phyloP scores from a whole-genome alignment of 2,888 invertebrate species.

The Trypoxylon attenuatum region DNA sequence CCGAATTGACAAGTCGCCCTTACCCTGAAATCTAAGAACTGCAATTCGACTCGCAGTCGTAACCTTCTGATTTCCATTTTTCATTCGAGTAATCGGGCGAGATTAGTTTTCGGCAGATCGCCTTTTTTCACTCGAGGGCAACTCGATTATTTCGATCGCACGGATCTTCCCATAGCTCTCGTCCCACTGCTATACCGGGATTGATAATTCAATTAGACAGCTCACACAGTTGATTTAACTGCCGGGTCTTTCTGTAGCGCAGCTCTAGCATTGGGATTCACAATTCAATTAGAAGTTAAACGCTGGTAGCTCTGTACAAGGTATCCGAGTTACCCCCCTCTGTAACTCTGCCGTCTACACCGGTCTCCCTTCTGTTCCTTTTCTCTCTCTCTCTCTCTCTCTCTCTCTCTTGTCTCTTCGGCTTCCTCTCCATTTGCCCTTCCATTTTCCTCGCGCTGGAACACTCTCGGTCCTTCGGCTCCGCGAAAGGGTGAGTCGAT shows the following conservation, averaged over 20 bases:
- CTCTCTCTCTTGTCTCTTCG: not conserved
- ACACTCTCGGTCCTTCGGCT: slow-evolving; percentile 25
- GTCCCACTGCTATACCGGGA: too few relatives aligned
- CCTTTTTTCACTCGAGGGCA: too few relatives aligned
- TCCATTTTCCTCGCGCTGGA: slow-evolving; percentile 6
- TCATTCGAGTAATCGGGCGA: not conserved
- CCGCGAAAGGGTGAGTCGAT: slow-evolving; percentile 50
- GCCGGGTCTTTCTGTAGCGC: slow-evolving; percentile 52
- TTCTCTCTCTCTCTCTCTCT: slow-evolving; percentile 9
- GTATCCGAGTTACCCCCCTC: slow-evolving; percentile 55
- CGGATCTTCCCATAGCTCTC: slow-evolving; percentile 45
- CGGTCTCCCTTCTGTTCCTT: slow-evolving; percentile 27
- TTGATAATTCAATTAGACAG: slow-evolving; percentile 63
- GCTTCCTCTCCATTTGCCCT: not conserved
- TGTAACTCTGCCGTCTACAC: slow-evolving; percentile 45
- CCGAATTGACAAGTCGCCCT: too few relatives aligned
- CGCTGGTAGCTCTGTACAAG: slow-evolving; percentile 62
- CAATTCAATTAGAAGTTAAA: slow-evolving; percentile 69
- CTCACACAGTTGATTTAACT: slow-evolving; percentile 66
- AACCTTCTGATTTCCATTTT: not conserved
- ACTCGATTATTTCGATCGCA: slow-evolving; percentile 54
- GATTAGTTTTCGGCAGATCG: slow-evolving; percentile 5
- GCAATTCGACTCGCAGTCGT: too few relatives aligned
- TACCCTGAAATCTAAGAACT: too few relatives aligned
- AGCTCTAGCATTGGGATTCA: slow-evolving; percentile 61